phyloP scores from a whole-genome alignment of 2,888 invertebrate species.

The Cryptus viduatorius region DNA sequence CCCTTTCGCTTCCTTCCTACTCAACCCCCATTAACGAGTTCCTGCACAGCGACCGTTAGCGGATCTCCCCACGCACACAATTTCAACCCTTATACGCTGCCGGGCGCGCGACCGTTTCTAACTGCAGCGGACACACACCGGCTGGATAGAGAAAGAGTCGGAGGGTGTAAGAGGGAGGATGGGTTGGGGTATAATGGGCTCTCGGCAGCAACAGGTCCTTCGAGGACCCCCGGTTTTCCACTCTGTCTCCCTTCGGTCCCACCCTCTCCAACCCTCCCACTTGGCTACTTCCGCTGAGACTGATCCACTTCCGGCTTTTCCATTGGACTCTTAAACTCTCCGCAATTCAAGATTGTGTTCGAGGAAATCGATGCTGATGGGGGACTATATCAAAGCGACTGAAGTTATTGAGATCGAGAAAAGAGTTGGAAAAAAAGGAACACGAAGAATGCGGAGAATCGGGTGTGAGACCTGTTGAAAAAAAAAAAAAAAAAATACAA shows the following conservation, averaged over 20 bases:
- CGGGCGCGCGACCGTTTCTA: conserved; percentile 74
- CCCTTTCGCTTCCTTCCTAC: conserved; percentile 50
- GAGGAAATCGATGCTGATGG: neutral
- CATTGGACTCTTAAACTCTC: neutral
- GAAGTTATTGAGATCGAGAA: neutral
- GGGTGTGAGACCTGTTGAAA: neutral
- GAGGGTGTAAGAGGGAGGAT: conserved; percentile 16
- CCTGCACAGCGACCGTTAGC: conserved; percentile 39
- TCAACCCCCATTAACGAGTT: conserved; percentile 66
- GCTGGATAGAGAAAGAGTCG: conserved; percentile 37
- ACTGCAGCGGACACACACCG: conserved; percentile 75
- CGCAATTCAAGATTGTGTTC: conserved; percentile 11
- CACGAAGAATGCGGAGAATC: neutral
- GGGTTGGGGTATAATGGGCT: conserved; percentile 58
- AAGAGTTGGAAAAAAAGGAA: too few relatives aligned
- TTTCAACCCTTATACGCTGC: conserved; percentile 52
- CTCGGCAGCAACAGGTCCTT: conserved; percentile 80
- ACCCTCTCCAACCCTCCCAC: conserved; percentile 13
- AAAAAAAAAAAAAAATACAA: neutral
- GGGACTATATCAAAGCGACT: neutral
- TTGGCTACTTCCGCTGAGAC: conserved; percentile 43
- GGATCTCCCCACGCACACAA: conserved; percentile 55
- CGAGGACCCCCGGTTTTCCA: conserved; percentile 61
- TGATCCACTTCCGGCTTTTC: neutral
- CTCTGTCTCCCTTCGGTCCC: conserved; percentile 18